These are phyloP conservation scores for Meiosimyza platycephala DNA, from an alignment of 2,888 invertebrate genomes.

Conservation along the genomic window DNA sequence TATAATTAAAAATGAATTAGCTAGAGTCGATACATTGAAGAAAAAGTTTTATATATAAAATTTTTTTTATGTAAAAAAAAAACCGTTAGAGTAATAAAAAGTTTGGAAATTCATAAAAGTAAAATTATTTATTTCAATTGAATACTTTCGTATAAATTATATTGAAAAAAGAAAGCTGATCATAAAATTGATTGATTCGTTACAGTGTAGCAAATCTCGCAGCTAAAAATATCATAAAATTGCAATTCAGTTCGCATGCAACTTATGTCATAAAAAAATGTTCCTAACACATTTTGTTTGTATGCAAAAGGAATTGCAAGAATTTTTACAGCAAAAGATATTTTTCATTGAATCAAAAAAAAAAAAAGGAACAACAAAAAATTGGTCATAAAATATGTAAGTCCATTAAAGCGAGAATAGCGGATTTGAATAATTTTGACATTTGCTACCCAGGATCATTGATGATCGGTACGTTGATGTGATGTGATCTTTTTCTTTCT, in stretches of 20 bases:
- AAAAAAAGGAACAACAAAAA: neutral
- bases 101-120: no score
- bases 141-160: neutral
- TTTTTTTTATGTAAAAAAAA: neutral
- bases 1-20: slow-evolving; percentile 6
- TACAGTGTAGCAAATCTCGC: slow-evolving; percentile 46
- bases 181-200: slow-evolving; percentile 58
- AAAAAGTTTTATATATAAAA: neutral
- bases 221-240: slow-evolving; percentile 32
- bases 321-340: neutral
- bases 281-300: neutral
- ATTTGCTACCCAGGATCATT: slow-evolving; percentile 27
- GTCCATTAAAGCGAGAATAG: slow-evolving; percentile 66
- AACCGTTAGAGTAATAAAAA: slow-evolving; percentile 14
- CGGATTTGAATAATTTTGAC: slow-evolving; percentile 56
- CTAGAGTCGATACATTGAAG: neutral
- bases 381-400: slow-evolving; percentile 53
- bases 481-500: slow-evolving; percentile 12
- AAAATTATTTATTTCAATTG: neutral
- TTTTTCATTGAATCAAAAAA: neutral
- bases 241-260: slow-evolving; percentile 12
- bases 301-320: slow-evolving; percentile 23
- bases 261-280: slow-evolving; percentile 32
- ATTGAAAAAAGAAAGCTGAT: slow-evolving; percentile 9
- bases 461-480: slow-evolving; percentile 21